phyloP scores from a whole-genome alignment of 2,888 invertebrate species.

The Parnassius mnemosyne region DNA sequence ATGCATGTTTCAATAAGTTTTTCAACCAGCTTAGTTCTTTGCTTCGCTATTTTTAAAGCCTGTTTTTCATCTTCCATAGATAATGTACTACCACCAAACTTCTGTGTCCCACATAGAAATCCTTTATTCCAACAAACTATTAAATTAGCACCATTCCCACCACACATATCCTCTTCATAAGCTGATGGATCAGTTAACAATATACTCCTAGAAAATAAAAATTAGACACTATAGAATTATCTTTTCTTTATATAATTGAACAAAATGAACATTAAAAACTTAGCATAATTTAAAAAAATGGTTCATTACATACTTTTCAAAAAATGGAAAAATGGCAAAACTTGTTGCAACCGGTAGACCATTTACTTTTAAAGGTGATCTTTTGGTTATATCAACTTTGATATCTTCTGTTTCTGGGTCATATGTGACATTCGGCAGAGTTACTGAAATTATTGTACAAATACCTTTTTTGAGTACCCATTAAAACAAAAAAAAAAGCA shows the following conservation, averaged over 20 bases:
- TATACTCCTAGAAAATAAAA: constrained; percentile 76
- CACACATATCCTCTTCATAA: constrained; percentile 90
- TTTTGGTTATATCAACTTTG: constrained; percentile 79
- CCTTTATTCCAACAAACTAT: constrained; percentile 84
- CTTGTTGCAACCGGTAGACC: constrained; percentile 86
- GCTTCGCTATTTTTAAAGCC: constrained; percentile 82
- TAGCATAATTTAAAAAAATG: background rate
- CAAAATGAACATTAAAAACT: too few relatives aligned
- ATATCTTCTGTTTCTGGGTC: constrained; percentile 85
- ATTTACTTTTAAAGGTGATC: constrained; percentile 77
- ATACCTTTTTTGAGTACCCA: too few relatives aligned
- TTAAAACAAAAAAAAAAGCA: too few relatives aligned
- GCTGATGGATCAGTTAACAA: constrained; percentile 88
- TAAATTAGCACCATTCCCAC: constrained; percentile 80
- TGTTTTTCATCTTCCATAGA: constrained; percentile 78
- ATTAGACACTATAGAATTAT: background rate
- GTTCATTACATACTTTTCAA: constrained; percentile 45
- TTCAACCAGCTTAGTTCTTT: constrained; percentile 77
- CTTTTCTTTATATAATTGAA: too few relatives aligned
- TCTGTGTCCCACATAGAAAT: constrained; percentile 84
- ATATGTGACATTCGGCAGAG: constrained; percentile 84
- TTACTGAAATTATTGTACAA: constrained; percentile 72
- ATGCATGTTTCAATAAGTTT: constrained; percentile 62
- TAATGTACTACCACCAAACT: constrained; percentile 87
- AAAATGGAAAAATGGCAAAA: constrained; percentile 87